These are phyloP conservation scores for Odontothrips loti DNA, from an alignment of 2,888 invertebrate genomes.

Conservation along the genomic window DNA sequence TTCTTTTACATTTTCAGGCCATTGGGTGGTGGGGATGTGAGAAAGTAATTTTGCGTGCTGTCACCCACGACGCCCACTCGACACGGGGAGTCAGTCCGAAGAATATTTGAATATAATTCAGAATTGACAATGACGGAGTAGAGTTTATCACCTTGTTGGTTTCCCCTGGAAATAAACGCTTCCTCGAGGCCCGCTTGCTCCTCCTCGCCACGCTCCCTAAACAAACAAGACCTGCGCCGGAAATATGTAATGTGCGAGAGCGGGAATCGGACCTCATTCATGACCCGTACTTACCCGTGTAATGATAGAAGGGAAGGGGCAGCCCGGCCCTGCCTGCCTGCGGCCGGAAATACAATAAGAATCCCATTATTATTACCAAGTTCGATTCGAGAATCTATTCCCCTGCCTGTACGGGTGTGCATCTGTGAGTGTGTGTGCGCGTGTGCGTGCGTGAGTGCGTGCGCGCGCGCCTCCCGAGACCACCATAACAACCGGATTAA, in stretches of 20 bases:
- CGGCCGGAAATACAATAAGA: slow-evolving; percentile 9
- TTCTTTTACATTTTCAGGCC: too few relatives aligned
- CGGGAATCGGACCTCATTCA: slow-evolving; percentile 1
- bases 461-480: background rate
- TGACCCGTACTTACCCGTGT: slow-evolving; percentile 3
- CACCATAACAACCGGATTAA: background rate
- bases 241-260: slow-evolving; percentile 16
- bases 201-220: slow-evolving; percentile 18
- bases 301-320: slow-evolving; percentile 5
- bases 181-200: background rate
- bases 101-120: too few relatives aligned
- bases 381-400: slow-evolving; percentile 13
- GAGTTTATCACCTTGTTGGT: too few relatives aligned
- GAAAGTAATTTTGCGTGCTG: too few relatives aligned
- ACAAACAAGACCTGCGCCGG: slow-evolving; percentile 23
- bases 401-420: background rate
- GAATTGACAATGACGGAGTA: too few relatives aligned
- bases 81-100: too few relatives aligned
- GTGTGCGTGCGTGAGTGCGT: too few relatives aligned
- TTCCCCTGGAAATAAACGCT: too few relatives aligned
- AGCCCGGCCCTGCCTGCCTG: background rate
- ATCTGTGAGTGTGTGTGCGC: too few relatives aligned
- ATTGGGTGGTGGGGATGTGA: too few relatives aligned
- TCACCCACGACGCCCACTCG: too few relatives aligned
- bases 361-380: slow-evolving; percentile 19